Percentiles rank a stretch among this genome's conserved stretches.
These are phyloP conservation scores for Hydropotes inermis DNA, from an alignment of 2,113 vertebrate genomes.

Conservation along the genomic window DNA sequence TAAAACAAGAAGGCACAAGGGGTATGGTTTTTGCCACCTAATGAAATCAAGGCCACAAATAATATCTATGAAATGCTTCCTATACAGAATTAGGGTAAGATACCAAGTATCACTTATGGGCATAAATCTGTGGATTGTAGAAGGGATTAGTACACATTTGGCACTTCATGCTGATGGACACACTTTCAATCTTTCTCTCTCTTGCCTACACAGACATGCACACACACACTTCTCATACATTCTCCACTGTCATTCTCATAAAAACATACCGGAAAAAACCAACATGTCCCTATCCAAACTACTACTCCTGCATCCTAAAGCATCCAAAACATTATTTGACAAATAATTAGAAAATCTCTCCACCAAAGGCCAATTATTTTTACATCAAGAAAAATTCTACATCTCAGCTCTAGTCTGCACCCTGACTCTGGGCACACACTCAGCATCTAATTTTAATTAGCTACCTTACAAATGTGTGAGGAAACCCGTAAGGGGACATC, in stretches of 20 bases:
- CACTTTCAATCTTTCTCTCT: not conserved
- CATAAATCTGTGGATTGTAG: not conserved
- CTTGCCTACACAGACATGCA: not conserved
- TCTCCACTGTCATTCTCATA: not conserved
- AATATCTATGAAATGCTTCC: not conserved
- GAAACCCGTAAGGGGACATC: not conserved
- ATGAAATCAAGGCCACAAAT: constrained; percentile 28
- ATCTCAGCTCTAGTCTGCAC: not conserved
- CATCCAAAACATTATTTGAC: not conserved
- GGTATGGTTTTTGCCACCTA: not conserved
- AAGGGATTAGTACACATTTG: constrained; percentile 2
- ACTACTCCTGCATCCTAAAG: not conserved
- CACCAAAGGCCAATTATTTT: constrained; percentile 25
- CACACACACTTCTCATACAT: not conserved
- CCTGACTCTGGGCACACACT: constrained; percentile 15
- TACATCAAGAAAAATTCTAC: not conserved
- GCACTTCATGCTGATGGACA: not conserved
- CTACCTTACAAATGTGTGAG: not conserved
- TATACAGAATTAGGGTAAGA: not conserved
- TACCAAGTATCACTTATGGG: not conserved
- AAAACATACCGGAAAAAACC: constrained; percentile 18
- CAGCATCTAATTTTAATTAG: constrained; percentile 31
- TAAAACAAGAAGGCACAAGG: not conserved
- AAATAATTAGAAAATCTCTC: constrained; percentile 44
- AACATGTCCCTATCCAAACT: not conserved